Evolutionary conservation across 2,113 vertebrate genomes (phyloP).

Genomic region (Mustela lutreola): DNA sequence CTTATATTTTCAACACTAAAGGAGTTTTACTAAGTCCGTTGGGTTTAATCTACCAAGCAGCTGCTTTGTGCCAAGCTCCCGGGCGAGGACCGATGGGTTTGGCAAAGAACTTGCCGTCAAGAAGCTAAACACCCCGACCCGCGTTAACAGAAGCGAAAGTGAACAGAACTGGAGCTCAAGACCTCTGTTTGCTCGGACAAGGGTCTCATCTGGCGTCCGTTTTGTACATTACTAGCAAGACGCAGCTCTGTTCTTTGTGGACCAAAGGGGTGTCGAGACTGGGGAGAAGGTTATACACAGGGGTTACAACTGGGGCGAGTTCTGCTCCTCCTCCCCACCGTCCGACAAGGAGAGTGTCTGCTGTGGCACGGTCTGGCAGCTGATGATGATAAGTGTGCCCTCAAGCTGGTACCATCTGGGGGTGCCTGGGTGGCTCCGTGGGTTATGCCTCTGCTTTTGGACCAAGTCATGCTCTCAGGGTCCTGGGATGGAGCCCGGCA

Average conservation of each 20-base stretch:
- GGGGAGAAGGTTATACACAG: background rate
- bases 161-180: background rate
- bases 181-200: background rate
- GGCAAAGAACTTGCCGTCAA: background rate
- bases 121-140: background rate
- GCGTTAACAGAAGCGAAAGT: background rate
- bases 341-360: background rate
- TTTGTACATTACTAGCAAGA: background rate
- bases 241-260: background rate
- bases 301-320: background rate
- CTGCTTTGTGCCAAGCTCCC: background rate
- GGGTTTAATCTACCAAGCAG: background rate
- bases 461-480: too few species aligned
- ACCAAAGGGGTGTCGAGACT: accelerated
- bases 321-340: background rate
- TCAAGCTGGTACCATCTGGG: background rate
- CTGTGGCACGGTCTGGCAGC: accelerated
- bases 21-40: background rate
- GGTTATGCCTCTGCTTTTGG: too few species aligned
- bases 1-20: slow-evolving; percentile 15
- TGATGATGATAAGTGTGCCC: background rate
- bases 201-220: background rate
- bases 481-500: too few species aligned
- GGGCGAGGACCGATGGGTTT: background rate
- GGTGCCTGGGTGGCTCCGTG: too few species aligned